phyloP scores from a whole-genome alignment of 2,797 vertebrate species.

The Characodon lateralis region DNA sequence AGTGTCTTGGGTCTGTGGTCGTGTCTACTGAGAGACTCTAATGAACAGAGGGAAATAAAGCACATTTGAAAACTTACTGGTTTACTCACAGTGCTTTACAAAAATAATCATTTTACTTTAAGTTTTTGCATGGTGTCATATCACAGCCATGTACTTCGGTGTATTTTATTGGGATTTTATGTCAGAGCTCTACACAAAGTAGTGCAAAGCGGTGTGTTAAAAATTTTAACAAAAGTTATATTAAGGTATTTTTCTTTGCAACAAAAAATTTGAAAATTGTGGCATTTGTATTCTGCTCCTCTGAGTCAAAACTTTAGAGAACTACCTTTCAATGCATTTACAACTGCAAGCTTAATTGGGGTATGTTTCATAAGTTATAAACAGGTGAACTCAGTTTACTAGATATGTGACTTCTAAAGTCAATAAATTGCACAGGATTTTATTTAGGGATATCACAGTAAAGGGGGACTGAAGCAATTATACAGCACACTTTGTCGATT shows the following conservation, averaged over 20 bases:
- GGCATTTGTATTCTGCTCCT: too few species aligned
- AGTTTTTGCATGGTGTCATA: background rate
- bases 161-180: background rate
- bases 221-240: background rate
- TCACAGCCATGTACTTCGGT: background rate
- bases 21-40: background rate
- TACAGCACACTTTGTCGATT: background rate
- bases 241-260: background rate
- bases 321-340: too few species aligned
- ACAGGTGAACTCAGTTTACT: too few species aligned
- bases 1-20: background rate
- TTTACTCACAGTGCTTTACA: background rate
- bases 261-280: background rate
- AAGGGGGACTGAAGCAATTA: too few species aligned
- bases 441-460: too few species aligned
- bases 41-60: background rate
- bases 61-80: background rate
- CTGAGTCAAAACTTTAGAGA: too few species aligned
- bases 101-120: background rate
- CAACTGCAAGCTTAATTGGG: too few species aligned
- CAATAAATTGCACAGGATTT: too few species aligned
- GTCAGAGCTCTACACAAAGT: background rate
- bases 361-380: too few species aligned
- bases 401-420: too few species aligned
- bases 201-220: background rate